Base-by-base conservation (phyloP, 2,888 invertebrate species). In the Zaprionus bogoriensis region DNA sequence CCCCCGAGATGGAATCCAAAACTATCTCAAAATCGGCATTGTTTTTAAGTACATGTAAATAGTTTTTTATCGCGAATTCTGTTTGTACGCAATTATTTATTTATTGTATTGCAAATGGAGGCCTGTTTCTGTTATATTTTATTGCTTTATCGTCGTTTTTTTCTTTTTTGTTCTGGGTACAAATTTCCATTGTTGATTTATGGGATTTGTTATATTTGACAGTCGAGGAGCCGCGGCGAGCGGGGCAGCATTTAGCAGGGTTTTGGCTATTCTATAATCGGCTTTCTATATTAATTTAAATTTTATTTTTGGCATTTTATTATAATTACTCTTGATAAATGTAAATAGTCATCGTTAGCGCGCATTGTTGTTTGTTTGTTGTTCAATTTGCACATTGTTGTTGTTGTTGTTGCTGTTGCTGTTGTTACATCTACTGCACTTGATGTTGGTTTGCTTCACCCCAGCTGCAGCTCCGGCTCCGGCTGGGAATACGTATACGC, bases 151-250 rank as follows among this genome's bases (percentile, higher is more conserved):
- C 46, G 25, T 52, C 58, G 22, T 51, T 41, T 38, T 17, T 38
- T 32, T 48, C 39, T 57, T 38, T 19, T 28, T 9, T 23, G 6
- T 25, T 30, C 17, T 57, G 27, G 41, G 48, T 42, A 20, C 68
- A 67, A 65, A 69, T 77, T 75, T 74, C 51, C 74, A 74, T 75
- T 79, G 86, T 81, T 87, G 87, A 87, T 87, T 88, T 87, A 87
- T 88, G 79, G 82, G 88, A 87, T 87, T 87, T 84, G 81, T 79
- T 74, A 79, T 75, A 73, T 83, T 87, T 86, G 87, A 86, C 87
- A 83, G 77, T 80, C 62, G 68, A 60, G 70, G 4, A n/a, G n/a
- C 5, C n/a, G n/a, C n/a, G n/a, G 9, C 4, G 3, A n/a, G 19
- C n/a, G 20, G n/a, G 41, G 2, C 20, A 9, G 19, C 5, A 3